These are phyloP conservation scores for Montipora sp. DNA, from an alignment of 64 coral and sea anemone genomes.

Conservation along the genomic window DNA sequence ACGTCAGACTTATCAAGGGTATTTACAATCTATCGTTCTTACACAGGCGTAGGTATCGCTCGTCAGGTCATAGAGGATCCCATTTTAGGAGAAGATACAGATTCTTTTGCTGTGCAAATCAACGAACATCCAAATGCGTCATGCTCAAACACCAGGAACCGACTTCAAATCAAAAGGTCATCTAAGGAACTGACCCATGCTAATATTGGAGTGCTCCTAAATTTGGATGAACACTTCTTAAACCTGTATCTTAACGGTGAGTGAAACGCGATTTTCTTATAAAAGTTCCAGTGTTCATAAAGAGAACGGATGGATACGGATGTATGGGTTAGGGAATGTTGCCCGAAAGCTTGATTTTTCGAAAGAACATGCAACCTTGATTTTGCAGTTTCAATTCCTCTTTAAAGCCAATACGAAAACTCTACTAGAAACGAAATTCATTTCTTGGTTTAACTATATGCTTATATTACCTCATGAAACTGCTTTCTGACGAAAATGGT, in stretches of 20 bases:
- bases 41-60: constrained; percentile 75
- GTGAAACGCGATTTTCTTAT: neutral
- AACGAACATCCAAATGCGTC: constrained; percentile 81
- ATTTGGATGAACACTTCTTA: constrained; percentile 80
- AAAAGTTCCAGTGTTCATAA: no score
- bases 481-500: no score
- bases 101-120: constrained; percentile 87
- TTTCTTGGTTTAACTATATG: no score
- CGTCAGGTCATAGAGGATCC: constrained; percentile 78
- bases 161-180: constrained; percentile 77
- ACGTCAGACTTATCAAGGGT: no score
- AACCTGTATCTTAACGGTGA: constrained; percentile 89
- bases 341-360: no score
- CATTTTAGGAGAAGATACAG: constrained; percentile 79
- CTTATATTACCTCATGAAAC: no score
- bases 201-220: constrained; percentile 84
- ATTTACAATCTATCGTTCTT: neutral
- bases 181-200: constrained; percentile 66
- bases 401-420: no score
- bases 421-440: no score
- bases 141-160: constrained; percentile 85
- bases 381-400: no score
- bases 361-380: no score
- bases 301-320: neutral
- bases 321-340: no score